Conservation (phyloP, 2,888 invertebrate species). For the Tetragonula carbonaria region DNA sequence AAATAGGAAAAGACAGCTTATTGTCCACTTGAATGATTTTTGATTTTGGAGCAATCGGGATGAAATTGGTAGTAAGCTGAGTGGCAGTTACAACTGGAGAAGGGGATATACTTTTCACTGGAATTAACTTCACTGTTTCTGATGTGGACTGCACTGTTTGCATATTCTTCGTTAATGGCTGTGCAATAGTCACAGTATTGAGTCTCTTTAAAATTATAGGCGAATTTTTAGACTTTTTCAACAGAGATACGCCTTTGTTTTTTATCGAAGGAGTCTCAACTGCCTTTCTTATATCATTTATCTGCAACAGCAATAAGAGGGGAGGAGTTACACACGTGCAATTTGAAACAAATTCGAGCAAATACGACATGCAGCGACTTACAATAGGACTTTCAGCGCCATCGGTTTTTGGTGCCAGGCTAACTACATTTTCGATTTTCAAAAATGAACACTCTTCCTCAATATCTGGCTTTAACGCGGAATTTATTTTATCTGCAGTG, state of each 20-base stretch:
- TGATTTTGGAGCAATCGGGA: constrained; percentile 55
- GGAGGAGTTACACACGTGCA: too few species aligned
- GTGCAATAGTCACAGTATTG: constrained; percentile 21
- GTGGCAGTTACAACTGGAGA: constrained; percentile 14
- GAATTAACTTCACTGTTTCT: constrained; percentile 77
- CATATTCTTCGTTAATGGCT: constrained; percentile 16
- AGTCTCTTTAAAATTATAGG: constrained; percentile 76
- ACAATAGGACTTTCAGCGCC: constrained; percentile 68
- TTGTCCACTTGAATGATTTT: constrained; percentile 45
- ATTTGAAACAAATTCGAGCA: not conserved
- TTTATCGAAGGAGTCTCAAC: constrained; percentile 75
- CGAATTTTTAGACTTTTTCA: constrained; percentile 72
- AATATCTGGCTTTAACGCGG: constrained; percentile 54
- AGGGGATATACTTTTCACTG: constrained; percentile 67
- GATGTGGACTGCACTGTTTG: constrained; percentile 29
- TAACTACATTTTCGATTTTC: constrained; percentile 86
- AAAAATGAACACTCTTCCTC: constrained; percentile 79
- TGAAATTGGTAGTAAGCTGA: constrained; percentile 38
- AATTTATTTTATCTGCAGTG: not conserved
- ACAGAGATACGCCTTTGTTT: constrained; percentile 70
- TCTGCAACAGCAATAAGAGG: constrained; percentile 56
- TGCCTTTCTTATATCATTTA: constrained; percentile 77
- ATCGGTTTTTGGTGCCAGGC: constrained; percentile 83
- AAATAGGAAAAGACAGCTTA: constrained; percentile 43
- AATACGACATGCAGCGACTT: constrained; percentile 39